phyloP scores from a whole-genome alignment of 1,140 invertebrate genomes.

The Calycopis cecrops region DNA sequence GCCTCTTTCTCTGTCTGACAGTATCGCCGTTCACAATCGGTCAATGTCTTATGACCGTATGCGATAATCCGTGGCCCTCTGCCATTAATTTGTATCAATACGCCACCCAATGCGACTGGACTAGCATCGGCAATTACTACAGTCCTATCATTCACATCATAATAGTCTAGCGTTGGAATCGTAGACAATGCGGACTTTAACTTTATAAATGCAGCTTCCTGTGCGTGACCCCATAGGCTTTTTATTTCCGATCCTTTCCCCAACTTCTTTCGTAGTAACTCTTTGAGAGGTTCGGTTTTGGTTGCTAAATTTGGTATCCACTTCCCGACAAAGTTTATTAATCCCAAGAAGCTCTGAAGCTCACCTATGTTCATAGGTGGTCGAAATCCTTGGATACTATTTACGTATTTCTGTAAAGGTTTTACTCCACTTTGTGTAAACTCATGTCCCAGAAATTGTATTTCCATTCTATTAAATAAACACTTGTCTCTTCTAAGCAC shows the following conservation, averaged over 20 bases:
- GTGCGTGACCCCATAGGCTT: background rate
- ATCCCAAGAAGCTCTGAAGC: conserved; percentile 23
- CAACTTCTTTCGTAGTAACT: conserved; percentile 7
- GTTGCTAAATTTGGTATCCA: too few relatives aligned
- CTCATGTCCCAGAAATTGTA: conserved; percentile 22
- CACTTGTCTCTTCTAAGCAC: conserved; percentile 12
- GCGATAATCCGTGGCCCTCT: conserved; percentile 30
- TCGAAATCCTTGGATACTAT: conserved; percentile 6
- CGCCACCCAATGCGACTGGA: conserved; percentile 50
- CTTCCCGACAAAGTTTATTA: conserved; percentile 22
- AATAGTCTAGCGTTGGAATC: conserved; percentile 14
- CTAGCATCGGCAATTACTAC: conserved; percentile 58
- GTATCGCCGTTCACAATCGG: too few relatives aligned
- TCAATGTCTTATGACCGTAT: conserved; percentile 33
- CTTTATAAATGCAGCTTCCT: background rate
- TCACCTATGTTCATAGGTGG: conserved; percentile 16
- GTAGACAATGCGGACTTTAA: too few relatives aligned
- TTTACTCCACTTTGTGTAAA: conserved; percentile 11
- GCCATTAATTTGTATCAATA: too few relatives aligned
- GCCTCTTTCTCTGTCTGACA: too few relatives aligned
- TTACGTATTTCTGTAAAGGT: conserved; percentile 23
- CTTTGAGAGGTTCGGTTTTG: conserved; percentile 12
- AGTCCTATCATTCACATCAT: conserved; percentile 32
- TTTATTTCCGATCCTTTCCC: background rate
- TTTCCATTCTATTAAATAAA: background rate